Conservation (phyloP, 2,797 vertebrate species). For the Morelia viridis region DNA sequence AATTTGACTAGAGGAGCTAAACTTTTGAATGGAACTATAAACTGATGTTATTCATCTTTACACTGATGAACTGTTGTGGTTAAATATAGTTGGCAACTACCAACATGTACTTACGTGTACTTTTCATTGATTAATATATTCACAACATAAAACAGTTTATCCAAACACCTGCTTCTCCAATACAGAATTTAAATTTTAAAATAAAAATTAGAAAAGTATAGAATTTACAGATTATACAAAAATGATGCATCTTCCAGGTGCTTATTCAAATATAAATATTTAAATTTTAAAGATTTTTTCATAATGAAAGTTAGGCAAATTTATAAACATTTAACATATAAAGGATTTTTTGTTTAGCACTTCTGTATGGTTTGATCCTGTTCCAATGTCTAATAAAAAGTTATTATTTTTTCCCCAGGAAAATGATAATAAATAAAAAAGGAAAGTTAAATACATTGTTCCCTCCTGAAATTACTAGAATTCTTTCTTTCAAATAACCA, state of each 20-base stretch:
- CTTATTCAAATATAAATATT: background rate
- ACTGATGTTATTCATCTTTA: constrained; percentile 18
- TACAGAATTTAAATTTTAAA: background rate
- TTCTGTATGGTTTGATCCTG: background rate
- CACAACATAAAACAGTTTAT: background rate
- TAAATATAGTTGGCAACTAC: constrained; percentile 5
- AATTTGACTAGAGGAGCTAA: background rate
- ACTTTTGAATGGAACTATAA: background rate
- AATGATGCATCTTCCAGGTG: background rate
- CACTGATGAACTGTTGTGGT: constrained; percentile 20
- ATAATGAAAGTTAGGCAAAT: background rate
- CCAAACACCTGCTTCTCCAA: background rate
- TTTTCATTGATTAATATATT: background rate
- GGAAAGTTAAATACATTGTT: background rate
- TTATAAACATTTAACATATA: background rate
- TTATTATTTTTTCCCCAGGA: background rate
- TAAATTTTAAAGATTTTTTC: background rate
- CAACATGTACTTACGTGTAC: background rate
- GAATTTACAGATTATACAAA: background rate
- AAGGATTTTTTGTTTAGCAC: background rate
- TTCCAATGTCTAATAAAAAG: background rate
- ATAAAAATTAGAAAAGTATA: background rate
- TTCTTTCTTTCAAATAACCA: background rate
- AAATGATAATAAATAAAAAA: background rate
- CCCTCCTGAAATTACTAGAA: background rate